Evolutionary conservation across 2,888 invertebrate species (phyloP), one percentile per base, ranked within the genome.

Genomic region (Hedya salicella): DNA sequence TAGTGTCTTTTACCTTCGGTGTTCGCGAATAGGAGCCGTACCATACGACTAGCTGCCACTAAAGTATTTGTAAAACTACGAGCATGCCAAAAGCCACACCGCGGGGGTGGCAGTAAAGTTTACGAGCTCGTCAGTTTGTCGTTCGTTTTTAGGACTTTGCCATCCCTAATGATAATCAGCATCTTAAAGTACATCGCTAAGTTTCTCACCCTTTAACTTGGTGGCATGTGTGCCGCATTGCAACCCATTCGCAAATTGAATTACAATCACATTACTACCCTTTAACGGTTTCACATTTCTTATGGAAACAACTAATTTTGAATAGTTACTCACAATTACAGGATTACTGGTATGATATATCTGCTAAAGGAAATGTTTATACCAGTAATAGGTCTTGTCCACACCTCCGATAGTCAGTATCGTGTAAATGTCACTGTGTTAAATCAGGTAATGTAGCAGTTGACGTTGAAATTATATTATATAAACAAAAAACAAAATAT

Each of bases 31-130:
- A 19, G 17, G 19, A 11, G 19, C 42, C 39, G 64, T 65, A 52
- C 65, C 65, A 65, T 53, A 65, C 44, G 52, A 59, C 59, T 42
- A 48, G 64, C 59, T 65, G 65, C 59, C 46, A 65, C 59, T 65
- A 30, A 46, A 52, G 32, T 53, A 19, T 32, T 30, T 44, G 30
- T 52, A 44, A 57, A 44, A 44, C 46, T 59, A 48, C 57, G 19
- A 42, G 50, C 50, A 25, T 53, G 65, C 21, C 59, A 46, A 32
- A 13, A 39, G 59, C 30, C 59, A 16, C 25, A 9, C 9, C 3
- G 21, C 19, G 50, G 39, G 52, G 66, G 48, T 49, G 60, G 50
- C 53, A 49, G 48, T 66, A 66, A 66, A 60, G 5, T 66, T 54
- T 61, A 66, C 60, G 61, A 61, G 17, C 61, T 13, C 17, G 17